These are phyloP conservation scores for Phania funesta DNA, from an alignment of 2,888 invertebrate species.

Conservation along the genomic window DNA sequence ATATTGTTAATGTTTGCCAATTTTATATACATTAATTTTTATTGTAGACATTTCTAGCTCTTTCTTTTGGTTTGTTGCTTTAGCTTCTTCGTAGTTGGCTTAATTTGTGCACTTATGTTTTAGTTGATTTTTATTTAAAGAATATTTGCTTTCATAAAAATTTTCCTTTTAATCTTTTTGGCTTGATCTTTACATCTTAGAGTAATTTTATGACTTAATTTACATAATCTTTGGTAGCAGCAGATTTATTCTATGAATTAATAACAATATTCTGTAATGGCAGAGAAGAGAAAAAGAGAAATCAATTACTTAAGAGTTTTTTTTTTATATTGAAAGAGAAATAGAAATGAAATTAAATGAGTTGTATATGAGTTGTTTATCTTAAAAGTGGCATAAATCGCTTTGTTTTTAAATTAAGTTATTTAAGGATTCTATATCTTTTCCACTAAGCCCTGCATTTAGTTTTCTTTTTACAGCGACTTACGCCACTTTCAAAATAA, in stretches of 20 bases:
- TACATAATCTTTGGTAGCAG: constrained; percentile 53
- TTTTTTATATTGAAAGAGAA: not conserved
- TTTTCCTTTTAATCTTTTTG: constrained; percentile 21
- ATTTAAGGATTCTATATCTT: too few relatives aligned
- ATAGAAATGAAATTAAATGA: not conserved
- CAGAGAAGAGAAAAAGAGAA: not conserved
- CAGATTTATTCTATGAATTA: constrained; percentile 6
- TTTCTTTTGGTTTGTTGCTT: not conserved
- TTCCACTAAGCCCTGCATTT: too few relatives aligned
- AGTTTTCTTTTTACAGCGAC: too few relatives aligned
- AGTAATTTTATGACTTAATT: constrained; percentile 50
- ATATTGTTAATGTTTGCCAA: constrained; percentile 47
- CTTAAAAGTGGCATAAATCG: too few relatives aligned
- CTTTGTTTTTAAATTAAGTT: too few relatives aligned
- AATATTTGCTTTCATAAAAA: constrained; percentile 31
- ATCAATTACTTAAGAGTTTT: not conserved
- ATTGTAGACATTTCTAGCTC: constrained; percentile 2
- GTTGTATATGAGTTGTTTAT: too few relatives aligned
- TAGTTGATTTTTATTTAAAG: constrained; percentile 65
- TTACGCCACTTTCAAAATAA: too few relatives aligned
- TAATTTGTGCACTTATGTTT: constrained; percentile 67
- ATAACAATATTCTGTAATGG: constrained; percentile 38
- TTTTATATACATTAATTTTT: constrained; percentile 57
- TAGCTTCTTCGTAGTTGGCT: not conserved
- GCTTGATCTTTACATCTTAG: constrained; percentile 27